Percentiles rank a stretch among this genome's conserved stretches.
Conservation (phyloP, 2,888 invertebrate species). For the Pogonocherus hispidulus region DNA sequence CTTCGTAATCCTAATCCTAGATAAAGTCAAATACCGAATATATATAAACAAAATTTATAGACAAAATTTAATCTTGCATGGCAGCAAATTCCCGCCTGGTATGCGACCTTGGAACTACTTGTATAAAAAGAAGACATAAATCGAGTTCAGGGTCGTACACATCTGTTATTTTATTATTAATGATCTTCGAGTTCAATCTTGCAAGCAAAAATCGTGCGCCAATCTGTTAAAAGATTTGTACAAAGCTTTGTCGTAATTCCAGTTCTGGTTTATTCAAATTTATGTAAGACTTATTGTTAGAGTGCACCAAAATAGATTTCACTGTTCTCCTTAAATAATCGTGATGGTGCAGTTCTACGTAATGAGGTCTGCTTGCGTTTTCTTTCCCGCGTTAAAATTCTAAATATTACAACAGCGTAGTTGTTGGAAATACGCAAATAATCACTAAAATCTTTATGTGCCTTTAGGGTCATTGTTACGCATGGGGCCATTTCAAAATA, state of each 20-base stretch:
- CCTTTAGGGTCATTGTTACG: too few relatives aligned
- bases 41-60: not conserved
- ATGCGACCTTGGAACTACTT: constrained; percentile 10
- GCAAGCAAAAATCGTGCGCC: not conserved
- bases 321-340: not conserved
- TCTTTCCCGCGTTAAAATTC: too few relatives aligned
- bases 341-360: not conserved
- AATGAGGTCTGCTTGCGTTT: not conserved
- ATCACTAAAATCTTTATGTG: too few relatives aligned
- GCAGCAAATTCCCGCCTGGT: not conserved
- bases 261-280: not conserved
- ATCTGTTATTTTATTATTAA: not conserved
- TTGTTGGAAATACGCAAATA: too few relatives aligned
- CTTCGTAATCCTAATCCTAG: too few relatives aligned
- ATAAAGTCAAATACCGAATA: not conserved
- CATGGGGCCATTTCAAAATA: too few relatives aligned
- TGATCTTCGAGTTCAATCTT: not conserved
- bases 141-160: constrained; percentile 26
- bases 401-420: too few relatives aligned
- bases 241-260: not conserved
- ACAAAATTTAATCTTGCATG: not conserved
- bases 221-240: too few relatives aligned
- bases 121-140: constrained; percentile 20
- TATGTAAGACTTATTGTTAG: not conserved
- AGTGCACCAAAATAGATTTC: not conserved